Conservation (phyloP, 2,113 vertebrate species). For the Felis catus region F.catus_Fca126_mat1.0 CM031428.1:3162001-3162500, state of each 20-base stretch:
- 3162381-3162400: neutral
- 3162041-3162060: neutral
- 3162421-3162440: neutral
- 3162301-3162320: neutral
- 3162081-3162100: neutral
- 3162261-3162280: neutral
- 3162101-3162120: neutral
- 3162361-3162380: neutral
- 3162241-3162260: neutral
- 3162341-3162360: neutral
- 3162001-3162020: neutral
- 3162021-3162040: neutral
- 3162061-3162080: neutral
- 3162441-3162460: neutral
- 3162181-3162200: neutral
- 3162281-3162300: neutral
- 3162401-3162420: neutral
- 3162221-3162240: neutral
- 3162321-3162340: neutral
- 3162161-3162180: neutral
- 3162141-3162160: neutral
- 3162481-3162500: neutral
- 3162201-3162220: neutral
- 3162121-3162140: neutral
- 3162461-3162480: neutral